Base-by-base conservation (phyloP, 2,797 vertebrate species). In the Percopsis omiscomaycus region DNA sequence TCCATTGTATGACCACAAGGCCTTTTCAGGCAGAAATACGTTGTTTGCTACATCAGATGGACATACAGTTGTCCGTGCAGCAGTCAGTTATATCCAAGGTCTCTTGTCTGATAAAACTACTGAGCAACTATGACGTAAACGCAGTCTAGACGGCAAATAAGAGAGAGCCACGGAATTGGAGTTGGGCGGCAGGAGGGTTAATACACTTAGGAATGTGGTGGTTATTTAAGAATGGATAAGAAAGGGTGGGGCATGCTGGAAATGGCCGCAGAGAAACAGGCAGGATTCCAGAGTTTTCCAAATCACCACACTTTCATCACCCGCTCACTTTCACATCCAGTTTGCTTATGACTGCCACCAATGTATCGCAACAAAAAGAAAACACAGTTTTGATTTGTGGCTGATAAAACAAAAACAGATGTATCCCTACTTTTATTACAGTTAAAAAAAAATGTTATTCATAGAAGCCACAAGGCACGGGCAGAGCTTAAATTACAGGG, bases 141-240 rank as follows among this genome's bases (percentile, higher is more conserved):
- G 4, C 0, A 2, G 9, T 56, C 22, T 48, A 72, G 15, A 48
- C 28, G 27, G 61, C 37, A 49, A 50, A 63, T 28, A 45, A 55
- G 29, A 45, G 9, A 61, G 49, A 60, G 55, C 57, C 66, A 54
- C 55, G 51, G 59, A 48, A n/a, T n/a, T 55, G 28, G 27, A 50
- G 53, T 45, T 53, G 59, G 15, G 57, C 71, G 61, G 64, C 53
- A 64, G 81, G 73, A 71, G 61, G 63, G 60, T 69, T 69, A 16
- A 61, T 42, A 47, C 0, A 0, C 29, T 52, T 61, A 79, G 81
- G 86, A 89, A 88, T 81, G 82, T 81, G 80, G 68, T 75, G 80
- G 68, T 75, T 70, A 61, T 58, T 79, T 71, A 84, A 64, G 63
- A 1, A 22, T 0, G 75, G 65, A 79, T 61, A 52, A 50, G 55